Percentiles rank a stretch among this genome's conserved stretches.
These are phyloP conservation scores for Ondatra zibethicus DNA, from an alignment of 2,113 vertebrate genomes.

Conservation along the genomic window DNA sequence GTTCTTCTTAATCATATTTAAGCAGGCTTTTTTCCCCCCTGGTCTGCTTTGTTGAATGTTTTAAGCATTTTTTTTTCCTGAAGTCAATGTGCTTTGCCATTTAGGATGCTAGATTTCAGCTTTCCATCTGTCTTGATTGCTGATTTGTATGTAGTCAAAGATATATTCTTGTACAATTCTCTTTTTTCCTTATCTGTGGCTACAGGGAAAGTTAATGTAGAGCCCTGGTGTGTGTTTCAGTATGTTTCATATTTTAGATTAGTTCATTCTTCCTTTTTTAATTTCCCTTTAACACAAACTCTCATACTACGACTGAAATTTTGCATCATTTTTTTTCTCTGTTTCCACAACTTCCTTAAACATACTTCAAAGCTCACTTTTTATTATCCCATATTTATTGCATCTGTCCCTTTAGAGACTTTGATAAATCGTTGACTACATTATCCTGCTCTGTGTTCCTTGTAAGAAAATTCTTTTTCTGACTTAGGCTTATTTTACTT, in stretches of 20 bases:
- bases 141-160: slow-evolving; percentile 87
- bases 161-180: slow-evolving; percentile 88
- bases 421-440: slow-evolving; percentile 83
- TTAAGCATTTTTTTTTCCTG: slow-evolving; percentile 79
- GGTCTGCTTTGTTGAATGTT: slow-evolving; percentile 82
- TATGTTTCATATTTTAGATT: slow-evolving; percentile 86
- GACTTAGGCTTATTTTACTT: slow-evolving; percentile 82
- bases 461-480: slow-evolving; percentile 85
- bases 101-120: slow-evolving; percentile 88
- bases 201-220: slow-evolving; percentile 89
- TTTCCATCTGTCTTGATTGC: slow-evolving; percentile 91
- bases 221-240: slow-evolving; percentile 88
- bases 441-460: slow-evolving; percentile 86
- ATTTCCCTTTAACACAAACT: slow-evolving; percentile 89
- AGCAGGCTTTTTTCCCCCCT: slow-evolving; percentile 81
- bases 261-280: slow-evolving; percentile 90
- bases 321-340: slow-evolving; percentile 89
- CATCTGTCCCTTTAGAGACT: slow-evolving; percentile 89
- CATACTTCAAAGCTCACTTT: slow-evolving; percentile 88
- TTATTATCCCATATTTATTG: slow-evolving; percentile 89
- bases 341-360: slow-evolving; percentile 89
- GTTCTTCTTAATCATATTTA: slow-evolving; percentile 89
- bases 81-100: slow-evolving; percentile 85
- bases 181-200: slow-evolving; percentile 87
- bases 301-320: slow-evolving; percentile 89